Evolutionary conservation across 2,797 vertebrate genomes (phyloP).

Genomic region (Gymnoscopelus microlampas): DNA sequence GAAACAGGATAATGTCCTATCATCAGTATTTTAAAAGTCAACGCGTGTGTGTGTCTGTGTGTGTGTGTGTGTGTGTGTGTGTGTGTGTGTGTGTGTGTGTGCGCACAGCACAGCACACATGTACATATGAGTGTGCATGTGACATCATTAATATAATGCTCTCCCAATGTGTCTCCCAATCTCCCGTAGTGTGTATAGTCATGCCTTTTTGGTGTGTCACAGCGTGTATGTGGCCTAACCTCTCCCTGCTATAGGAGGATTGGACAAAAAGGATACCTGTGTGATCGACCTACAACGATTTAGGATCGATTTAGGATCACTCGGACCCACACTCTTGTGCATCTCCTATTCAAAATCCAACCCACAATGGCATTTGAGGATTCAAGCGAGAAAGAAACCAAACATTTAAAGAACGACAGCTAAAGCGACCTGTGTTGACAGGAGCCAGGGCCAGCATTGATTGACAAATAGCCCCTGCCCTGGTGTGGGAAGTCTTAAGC

Average conservation of each 20-base stretch:
- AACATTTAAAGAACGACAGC: slow-evolving; percentile 25
- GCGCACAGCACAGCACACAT: too few relatives aligned
- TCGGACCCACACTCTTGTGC: not conserved
- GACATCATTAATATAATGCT: too few relatives aligned
- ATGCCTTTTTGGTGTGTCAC: too few relatives aligned
- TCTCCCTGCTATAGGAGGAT: slow-evolving; percentile 10
- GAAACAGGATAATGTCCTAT: too few relatives aligned
- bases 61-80: too few relatives aligned
- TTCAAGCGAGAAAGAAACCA: slow-evolving; percentile 20
- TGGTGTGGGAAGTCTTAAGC: slow-evolving; percentile 67
- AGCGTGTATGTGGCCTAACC: not conserved
- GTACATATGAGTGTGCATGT: too few relatives aligned
- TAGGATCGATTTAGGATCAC: too few relatives aligned
- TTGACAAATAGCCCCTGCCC: slow-evolving; percentile 63
- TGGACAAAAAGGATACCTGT: slow-evolving; percentile 18
- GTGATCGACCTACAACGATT: slow-evolving; percentile 13
- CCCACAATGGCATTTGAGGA: slow-evolving; percentile 29
- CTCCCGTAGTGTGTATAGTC: too few relatives aligned
- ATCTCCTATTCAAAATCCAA: slow-evolving; percentile 34
- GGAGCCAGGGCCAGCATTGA: slow-evolving; percentile 33
- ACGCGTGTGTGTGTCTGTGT: too few relatives aligned
- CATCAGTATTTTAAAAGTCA: too few relatives aligned
- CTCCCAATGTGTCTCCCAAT: too few relatives aligned
- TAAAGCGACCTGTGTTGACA: slow-evolving; percentile 24
- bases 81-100: too few relatives aligned